phyloP scores from a whole-genome alignment of 2,113 vertebrate species.

The Cyanistes caeruleus region DNA sequence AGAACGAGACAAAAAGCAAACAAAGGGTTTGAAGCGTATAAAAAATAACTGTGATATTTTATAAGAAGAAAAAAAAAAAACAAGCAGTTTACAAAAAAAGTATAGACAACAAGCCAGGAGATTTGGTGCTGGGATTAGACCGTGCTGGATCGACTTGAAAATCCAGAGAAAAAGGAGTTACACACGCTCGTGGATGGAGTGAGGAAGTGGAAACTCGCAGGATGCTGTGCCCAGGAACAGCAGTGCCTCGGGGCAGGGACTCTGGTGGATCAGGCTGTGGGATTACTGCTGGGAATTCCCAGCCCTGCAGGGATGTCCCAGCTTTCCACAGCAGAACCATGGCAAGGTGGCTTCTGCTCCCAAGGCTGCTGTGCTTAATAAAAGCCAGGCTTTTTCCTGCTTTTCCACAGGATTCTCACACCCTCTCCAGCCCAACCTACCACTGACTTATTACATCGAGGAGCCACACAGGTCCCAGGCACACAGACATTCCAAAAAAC shows the following conservation, averaged over 20 bases:
- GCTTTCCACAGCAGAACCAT: neutral
- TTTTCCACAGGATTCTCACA: accelerated
- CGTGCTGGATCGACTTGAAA: accelerated
- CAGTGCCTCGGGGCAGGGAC: accelerated
- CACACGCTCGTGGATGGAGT: accelerated
- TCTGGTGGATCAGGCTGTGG: neutral
- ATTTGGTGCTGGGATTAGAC: neutral
- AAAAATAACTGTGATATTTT: slow-evolving; percentile 19
- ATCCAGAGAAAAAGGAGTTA: neutral
- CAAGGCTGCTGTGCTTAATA: too few relatives aligned
- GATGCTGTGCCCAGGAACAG: neutral
- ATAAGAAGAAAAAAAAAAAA: neutral
- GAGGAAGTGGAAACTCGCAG: neutral
- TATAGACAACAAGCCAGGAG: neutral
- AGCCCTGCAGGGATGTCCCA: neutral
- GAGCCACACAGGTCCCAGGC: neutral
- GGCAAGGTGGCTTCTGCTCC: neutral
- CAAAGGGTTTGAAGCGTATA: neutral
- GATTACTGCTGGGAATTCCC: neutral
- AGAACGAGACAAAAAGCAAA: neutral
- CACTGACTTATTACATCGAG: accelerated
- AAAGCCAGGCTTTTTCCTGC: neutral
- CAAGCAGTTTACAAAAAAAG: neutral
- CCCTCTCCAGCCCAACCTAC: neutral
- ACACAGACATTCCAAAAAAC: accelerated